These are phyloP conservation scores for Bruchidius siliquastri DNA, from an alignment of 2,888 invertebrate species.

Conservation along the genomic window DNA sequence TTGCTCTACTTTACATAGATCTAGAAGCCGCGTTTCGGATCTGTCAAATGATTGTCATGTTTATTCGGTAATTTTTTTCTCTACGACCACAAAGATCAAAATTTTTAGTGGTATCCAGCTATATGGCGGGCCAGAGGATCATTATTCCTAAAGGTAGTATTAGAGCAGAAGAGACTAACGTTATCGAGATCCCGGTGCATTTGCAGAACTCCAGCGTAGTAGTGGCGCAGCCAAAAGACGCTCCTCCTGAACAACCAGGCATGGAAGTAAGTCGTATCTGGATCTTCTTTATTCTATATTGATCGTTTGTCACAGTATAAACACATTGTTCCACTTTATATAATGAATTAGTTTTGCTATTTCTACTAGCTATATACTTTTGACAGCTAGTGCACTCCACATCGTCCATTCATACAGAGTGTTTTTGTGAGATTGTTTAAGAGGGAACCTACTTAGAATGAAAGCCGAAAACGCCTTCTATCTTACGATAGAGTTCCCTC, in stretches of 20 bases:
- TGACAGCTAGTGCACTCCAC: no score
- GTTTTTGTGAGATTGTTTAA: no score
- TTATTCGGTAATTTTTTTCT: not conserved
- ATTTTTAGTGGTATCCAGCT: not conserved
- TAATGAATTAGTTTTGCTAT: no score
- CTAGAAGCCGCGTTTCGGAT: not conserved
- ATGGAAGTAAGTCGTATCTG: not conserved
- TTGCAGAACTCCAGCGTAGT: slow-evolving; percentile 33
- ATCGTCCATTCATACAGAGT: no score
- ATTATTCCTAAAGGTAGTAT: slow-evolving; percentile 37
- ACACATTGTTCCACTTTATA: no score
- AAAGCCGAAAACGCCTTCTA: no score
- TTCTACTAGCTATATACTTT: no score
- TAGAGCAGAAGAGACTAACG: slow-evolving; percentile 37
- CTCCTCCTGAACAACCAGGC: not conserved
- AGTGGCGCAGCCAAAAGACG: slow-evolving; percentile 20
- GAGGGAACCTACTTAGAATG: no score
- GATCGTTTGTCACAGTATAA: no score
- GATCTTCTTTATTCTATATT: no score
- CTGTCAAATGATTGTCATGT: not conserved
- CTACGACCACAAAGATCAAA: not conserved
- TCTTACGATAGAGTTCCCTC: no score
- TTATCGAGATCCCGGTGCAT: slow-evolving; percentile 36
- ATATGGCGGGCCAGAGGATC: slow-evolving; percentile 27
- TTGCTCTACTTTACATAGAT: not conserved